Evolutionary conservation across 2,888 invertebrate species (phyloP).

Genomic region (Philopedon plagiatum): DNA sequence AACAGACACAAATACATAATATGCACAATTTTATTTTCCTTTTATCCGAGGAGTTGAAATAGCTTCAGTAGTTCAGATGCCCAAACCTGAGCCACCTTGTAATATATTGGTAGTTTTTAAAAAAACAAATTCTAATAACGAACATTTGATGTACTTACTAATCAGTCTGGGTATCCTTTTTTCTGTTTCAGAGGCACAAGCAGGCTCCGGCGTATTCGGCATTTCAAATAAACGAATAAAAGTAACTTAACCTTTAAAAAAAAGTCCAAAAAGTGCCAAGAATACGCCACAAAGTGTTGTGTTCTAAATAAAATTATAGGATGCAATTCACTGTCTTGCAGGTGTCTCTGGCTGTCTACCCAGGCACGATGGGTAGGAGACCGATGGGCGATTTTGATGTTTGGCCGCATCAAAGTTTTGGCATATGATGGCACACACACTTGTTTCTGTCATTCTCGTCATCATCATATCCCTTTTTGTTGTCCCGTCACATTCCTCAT

Average conservation of each 20-base stretch:
- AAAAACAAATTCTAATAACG: background rate
- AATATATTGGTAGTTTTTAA: no score
- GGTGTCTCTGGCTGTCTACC: slow-evolving; percentile 69
- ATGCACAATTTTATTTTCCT: no score
- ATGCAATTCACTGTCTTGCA: slow-evolving; percentile 69
- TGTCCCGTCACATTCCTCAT: background rate
- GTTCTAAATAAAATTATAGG: slow-evolving; percentile 62
- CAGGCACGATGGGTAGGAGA: slow-evolving; percentile 62
- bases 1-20: no score
- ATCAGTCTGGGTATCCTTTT: slow-evolving; percentile 72
- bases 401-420: slow-evolving; percentile 59
- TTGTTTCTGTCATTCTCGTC: slow-evolving; percentile 40
- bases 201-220: slow-evolving; percentile 71
- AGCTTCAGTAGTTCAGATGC: no score
- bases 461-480: background rate
- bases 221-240: slow-evolving; percentile 42
- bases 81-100: no score
- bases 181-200: slow-evolving; percentile 89
- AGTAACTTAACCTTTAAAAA: slow-evolving; percentile 40
- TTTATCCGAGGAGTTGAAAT: no score
- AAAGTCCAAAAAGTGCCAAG: slow-evolving; percentile 61
- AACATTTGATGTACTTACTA: slow-evolving; percentile 54
- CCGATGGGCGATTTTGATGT: slow-evolving; percentile 67
- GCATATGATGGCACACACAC: slow-evolving; percentile 64
- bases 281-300: slow-evolving; percentile 67